phyloP scores from a whole-genome alignment of 2,888 invertebrate species.

The Loripinus fragilis region DNA sequence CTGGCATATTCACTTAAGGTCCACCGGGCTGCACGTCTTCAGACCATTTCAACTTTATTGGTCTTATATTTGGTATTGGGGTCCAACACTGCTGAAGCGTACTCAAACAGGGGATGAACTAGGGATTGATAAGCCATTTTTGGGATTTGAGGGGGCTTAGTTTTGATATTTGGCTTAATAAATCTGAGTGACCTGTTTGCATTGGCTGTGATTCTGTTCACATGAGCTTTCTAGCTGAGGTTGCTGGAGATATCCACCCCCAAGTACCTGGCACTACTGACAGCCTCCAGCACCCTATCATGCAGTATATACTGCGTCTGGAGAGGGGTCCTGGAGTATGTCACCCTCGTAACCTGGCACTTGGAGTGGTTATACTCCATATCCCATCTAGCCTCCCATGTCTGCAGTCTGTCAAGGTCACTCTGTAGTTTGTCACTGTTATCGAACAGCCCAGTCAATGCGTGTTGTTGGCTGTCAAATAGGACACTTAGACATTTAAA shows the following conservation, averaged over 20 bases:
- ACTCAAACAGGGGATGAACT: not conserved
- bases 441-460: too few species aligned
- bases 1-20: not conserved
- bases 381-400: too few species aligned
- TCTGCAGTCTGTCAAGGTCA: too few species aligned
- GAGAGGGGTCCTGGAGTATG: not conserved
- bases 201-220: not conserved
- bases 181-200: not conserved
- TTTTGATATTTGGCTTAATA: not conserved
- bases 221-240: not conserved
- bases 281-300: not conserved
- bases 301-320: not conserved
- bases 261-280: not conserved
- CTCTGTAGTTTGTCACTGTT: too few species aligned
- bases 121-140: not conserved
- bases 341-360: too few species aligned
- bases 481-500: too few species aligned
- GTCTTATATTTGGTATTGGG: not conserved
- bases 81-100: not conserved
- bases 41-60: not conserved
- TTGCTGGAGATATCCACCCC: not conserved
- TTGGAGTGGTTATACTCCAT: too few species aligned
- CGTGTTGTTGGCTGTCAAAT: too few species aligned
- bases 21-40: not conserved
- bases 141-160: not conserved